Conservation (phyloP, 2,113 vertebrate species). For the Cyprinus carpio region DNA sequence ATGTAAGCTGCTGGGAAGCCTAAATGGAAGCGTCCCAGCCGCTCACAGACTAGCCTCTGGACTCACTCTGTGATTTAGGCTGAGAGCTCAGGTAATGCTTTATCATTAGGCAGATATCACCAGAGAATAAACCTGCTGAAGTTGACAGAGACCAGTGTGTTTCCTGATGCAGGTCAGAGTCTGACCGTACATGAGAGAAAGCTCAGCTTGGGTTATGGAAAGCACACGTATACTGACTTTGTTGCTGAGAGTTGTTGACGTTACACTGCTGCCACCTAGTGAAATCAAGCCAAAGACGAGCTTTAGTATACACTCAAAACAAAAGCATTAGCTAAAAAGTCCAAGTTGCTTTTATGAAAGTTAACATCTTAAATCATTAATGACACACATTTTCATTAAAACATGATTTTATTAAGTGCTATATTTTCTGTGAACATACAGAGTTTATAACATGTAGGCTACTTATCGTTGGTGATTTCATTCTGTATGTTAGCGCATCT, state of each 20-base stretch:
- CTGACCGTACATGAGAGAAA: background rate
- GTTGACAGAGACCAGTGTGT: conserved; percentile 15
- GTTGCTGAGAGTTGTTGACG: background rate
- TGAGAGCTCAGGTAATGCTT: conserved; percentile 42
- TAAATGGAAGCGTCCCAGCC: conserved; percentile 61
- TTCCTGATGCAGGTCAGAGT: background rate
- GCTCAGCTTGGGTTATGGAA: background rate
- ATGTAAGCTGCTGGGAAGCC: conserved; percentile 64
- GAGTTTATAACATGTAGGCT: background rate
- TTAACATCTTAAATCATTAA: background rate
- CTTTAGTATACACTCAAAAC: background rate
- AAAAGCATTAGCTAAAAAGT: background rate
- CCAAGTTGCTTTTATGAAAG: background rate
- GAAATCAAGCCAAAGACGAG: background rate
- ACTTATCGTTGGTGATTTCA: background rate
- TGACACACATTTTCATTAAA: background rate
- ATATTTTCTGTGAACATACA: background rate
- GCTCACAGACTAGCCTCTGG: conserved; percentile 43
- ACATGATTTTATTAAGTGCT: conserved; percentile 14
- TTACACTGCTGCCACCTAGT: conserved; percentile 70
- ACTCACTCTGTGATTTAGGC: conserved; percentile 54
- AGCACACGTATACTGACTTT: background rate
- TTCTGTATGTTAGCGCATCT: background rate
- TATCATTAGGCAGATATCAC: conserved; percentile 40
- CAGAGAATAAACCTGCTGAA: conserved; percentile 40